Percentiles rank a stretch among this genome's conserved stretches.
Evolutionary conservation across 2,888 invertebrate genomes (phyloP).

Genomic region (Xylocampa areola): DNA sequence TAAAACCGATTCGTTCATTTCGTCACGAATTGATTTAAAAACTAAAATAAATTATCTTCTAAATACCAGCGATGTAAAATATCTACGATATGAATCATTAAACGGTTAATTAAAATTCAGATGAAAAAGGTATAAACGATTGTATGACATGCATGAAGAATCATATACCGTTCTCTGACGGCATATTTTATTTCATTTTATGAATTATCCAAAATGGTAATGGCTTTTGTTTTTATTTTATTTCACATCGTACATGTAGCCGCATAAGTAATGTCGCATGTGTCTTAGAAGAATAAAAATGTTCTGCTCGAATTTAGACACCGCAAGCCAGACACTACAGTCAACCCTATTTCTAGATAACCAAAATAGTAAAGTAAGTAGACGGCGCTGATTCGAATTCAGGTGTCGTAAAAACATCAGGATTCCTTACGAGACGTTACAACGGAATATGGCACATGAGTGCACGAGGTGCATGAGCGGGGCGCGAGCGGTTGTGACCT

Average conservation of each 20-base stretch:
- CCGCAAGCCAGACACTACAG: no score
- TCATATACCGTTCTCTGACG: slow-evolving; percentile 2
- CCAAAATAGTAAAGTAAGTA: not conserved
- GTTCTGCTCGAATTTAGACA: no score
- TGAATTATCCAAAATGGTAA: no score
- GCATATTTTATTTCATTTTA: slow-evolving; percentile 10
- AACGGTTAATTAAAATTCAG: slow-evolving; percentile 35
- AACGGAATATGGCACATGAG: slow-evolving; percentile 51
- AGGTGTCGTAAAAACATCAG: slow-evolving; percentile 55
- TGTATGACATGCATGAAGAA: slow-evolving; percentile 20
- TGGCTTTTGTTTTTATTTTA: no score
- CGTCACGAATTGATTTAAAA: slow-evolving; percentile 53
- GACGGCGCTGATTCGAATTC: slow-evolving; percentile 35
- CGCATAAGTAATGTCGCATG: no score
- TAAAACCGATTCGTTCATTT: slow-evolving; percentile 48
- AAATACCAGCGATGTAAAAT: slow-evolving; percentile 35
- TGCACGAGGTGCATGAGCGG: slow-evolving; percentile 56
- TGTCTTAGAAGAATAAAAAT: no score
- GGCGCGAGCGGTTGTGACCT: slow-evolving; percentile 64
- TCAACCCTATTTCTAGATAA: no score
- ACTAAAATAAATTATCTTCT: slow-evolving; percentile 42
- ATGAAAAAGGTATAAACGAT: slow-evolving; percentile 20
- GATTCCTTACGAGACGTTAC: slow-evolving; percentile 46
- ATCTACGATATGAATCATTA: slow-evolving; percentile 41
- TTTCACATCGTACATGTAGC: no score